Evolutionary conservation across 2,797 vertebrate genomes (phyloP).

Genomic region (Neoniphon sammara): DNA sequence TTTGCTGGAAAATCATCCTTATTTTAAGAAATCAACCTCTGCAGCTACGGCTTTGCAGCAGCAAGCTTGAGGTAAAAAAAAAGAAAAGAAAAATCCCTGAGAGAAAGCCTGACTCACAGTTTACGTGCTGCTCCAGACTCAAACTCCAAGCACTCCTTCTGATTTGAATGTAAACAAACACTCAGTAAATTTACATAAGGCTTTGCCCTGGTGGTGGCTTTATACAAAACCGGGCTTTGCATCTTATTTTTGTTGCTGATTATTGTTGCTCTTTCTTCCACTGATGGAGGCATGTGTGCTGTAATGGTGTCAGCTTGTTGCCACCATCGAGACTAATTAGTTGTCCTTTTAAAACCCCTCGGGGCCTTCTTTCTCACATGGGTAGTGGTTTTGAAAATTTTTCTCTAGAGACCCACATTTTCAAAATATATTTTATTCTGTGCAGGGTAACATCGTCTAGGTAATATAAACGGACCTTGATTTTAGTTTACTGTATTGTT

Average conservation of each 20-base stretch:
- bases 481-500: neutral
- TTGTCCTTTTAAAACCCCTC: constrained; percentile 11
- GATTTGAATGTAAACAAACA: constrained; percentile 81
- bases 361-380: constrained; percentile 18
- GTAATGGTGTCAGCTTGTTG: neutral
- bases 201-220: constrained; percentile 48
- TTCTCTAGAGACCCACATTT: constrained; percentile 10
- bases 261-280: constrained; percentile 47
- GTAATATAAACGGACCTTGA: neutral
- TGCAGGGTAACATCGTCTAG: neutral
- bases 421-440: neutral
- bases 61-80: too few relatives aligned
- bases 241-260: constrained; percentile 54
- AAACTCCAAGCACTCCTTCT: constrained; percentile 40
- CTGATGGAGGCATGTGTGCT: constrained; percentile 7
- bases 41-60: constrained; percentile 2
- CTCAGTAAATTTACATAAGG: constrained; percentile 66
- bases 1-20: neutral
- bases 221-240: constrained; percentile 71
- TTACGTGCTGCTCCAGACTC: constrained; percentile 2
- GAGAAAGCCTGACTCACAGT: neutral
- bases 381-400: constrained; percentile 4
- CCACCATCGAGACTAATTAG: constrained; percentile 34
- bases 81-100: neutral
- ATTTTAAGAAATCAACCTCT: neutral